phyloP scores from a whole-genome alignment of 2,888 invertebrate species.

The Drosophila rubida region DNA sequence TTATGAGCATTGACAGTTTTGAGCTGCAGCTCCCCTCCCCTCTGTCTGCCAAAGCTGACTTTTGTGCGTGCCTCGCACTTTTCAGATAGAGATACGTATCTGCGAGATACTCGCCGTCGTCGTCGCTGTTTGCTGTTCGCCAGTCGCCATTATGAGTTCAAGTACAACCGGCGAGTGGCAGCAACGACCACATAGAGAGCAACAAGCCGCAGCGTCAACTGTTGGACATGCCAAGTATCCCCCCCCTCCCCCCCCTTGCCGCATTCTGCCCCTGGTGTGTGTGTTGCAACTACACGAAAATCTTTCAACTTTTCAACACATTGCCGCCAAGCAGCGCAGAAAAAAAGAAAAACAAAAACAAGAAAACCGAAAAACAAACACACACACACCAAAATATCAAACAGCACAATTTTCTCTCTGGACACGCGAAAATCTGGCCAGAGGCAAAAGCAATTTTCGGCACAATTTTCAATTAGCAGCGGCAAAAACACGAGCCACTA shows the following conservation, averaged over 20 bases:
- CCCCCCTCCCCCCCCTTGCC: too few relatives aligned
- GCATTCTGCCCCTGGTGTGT: not conserved
- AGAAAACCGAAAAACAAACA: conserved; percentile 19
- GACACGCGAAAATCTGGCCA: conserved; percentile 41
- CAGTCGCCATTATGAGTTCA: conserved; percentile 66
- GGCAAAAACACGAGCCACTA: conserved; percentile 9
- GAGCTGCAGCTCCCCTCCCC: not conserved
- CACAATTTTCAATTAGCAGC: conserved; percentile 72
- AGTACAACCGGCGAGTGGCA: conserved; percentile 72
- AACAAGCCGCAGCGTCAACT: conserved; percentile 55
- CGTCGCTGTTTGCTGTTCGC: conserved; percentile 14
- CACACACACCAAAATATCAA: conserved; percentile 33
- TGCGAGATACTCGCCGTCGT: conserved; percentile 48
- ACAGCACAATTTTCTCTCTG: conserved; percentile 31
- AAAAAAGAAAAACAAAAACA: conserved; percentile 17
- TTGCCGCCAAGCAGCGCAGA: conserved; percentile 22
- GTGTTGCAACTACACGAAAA: conserved; percentile 39
- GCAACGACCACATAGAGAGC: conserved; percentile 28
- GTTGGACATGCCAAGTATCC: conserved; percentile 18
- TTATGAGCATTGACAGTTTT: not conserved
- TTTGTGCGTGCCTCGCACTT: conserved; percentile 21
- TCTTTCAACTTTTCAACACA: conserved; percentile 63
- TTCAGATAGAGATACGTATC: conserved; percentile 38
- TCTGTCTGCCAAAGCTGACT: not conserved
- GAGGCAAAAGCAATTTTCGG: conserved; percentile 62